phyloP scores from a whole-genome alignment of 2,888 invertebrate genomes.

The Sarcophaga caerulescens region DNA sequence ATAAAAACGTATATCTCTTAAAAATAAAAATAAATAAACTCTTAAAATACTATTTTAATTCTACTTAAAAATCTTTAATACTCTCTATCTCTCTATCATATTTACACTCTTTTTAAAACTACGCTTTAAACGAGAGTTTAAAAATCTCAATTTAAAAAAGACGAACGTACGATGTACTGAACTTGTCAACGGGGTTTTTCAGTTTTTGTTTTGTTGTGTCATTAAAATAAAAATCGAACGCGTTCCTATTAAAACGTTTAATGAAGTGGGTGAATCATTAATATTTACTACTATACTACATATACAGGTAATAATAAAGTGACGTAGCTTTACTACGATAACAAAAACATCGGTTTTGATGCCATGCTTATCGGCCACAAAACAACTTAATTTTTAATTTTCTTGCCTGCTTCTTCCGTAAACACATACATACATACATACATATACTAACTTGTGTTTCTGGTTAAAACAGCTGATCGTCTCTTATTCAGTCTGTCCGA shows the following conservation, averaged over 20 bases:
- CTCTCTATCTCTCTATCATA: too few relatives aligned
- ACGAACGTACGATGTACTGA: background rate
- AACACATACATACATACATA: background rate
- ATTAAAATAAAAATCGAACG: background rate
- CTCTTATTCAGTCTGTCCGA: background rate
- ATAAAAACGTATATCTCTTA: too few relatives aligned
- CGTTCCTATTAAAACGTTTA: slow-evolving; percentile 40
- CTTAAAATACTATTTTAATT: too few relatives aligned
- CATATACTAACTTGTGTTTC: background rate
- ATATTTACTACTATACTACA: too few relatives aligned
- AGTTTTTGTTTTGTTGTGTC: background rate
- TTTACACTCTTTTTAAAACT: too few relatives aligned
- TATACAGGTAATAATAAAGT: slow-evolving; percentile 51
- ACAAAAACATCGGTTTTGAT: slow-evolving; percentile 20
- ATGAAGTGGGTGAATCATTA: slow-evolving; percentile 56
- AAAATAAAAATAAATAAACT: too few relatives aligned
- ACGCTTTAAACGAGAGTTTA: too few relatives aligned
- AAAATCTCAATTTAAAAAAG: background rate
- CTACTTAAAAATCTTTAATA: too few relatives aligned
- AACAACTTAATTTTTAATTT: background rate
- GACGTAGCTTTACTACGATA: slow-evolving; percentile 49
- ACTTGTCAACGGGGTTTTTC: slow-evolving; percentile 54
- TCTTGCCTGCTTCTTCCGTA: background rate
- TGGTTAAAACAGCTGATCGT: background rate
- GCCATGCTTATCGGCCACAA: background rate